A percentile compares a stretch with the other conserved stretches of the same genome.
Conservation (phyloP, 1,140 invertebrate species). For the Bilobella aurantiaca region DNA sequence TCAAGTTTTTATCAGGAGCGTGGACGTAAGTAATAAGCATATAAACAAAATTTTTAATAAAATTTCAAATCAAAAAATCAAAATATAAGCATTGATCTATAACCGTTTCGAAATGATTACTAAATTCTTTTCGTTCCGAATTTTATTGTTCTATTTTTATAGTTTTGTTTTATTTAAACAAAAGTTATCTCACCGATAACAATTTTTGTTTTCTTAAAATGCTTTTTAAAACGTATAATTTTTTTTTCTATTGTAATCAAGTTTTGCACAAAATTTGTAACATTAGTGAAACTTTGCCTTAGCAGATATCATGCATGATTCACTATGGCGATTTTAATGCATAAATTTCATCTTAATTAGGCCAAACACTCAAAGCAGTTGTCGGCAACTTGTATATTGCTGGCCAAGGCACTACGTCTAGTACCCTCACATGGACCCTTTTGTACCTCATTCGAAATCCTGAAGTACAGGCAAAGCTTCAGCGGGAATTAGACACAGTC, state of each 20-base stretch:
- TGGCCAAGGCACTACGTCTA: constrained; percentile 6
- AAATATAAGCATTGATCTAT: neutral
- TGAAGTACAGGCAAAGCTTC: constrained; percentile 4
- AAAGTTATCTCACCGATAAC: too few relatives aligned
- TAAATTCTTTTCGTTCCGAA: too few relatives aligned
- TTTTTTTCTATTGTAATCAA: too few relatives aligned
- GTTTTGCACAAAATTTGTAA: too few relatives aligned
- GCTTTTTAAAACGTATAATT: too few relatives aligned
- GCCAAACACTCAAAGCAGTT: constrained; percentile 12
- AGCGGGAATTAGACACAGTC: constrained; percentile 11
- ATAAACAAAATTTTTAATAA: too few relatives aligned
- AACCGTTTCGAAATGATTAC: neutral
- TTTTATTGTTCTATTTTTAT: too few relatives aligned
- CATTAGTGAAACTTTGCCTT: too few relatives aligned
- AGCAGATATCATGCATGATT: too few relatives aligned
- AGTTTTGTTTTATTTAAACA: too few relatives aligned
- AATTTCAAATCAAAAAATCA: too few relatives aligned
- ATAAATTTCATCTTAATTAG: neutral
- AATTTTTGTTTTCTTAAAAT: too few relatives aligned
- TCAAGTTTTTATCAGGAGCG: constrained; percentile 15
- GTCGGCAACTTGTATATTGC: constrained; percentile 43
- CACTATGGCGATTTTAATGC: neutral
- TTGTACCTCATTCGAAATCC: constrained; percentile 11
- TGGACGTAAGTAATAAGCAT: neutral
- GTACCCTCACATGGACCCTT: constrained; percentile 8